Conservation (phyloP, 2,888 invertebrate species). For the Spodoptera littoralis region DNA sequence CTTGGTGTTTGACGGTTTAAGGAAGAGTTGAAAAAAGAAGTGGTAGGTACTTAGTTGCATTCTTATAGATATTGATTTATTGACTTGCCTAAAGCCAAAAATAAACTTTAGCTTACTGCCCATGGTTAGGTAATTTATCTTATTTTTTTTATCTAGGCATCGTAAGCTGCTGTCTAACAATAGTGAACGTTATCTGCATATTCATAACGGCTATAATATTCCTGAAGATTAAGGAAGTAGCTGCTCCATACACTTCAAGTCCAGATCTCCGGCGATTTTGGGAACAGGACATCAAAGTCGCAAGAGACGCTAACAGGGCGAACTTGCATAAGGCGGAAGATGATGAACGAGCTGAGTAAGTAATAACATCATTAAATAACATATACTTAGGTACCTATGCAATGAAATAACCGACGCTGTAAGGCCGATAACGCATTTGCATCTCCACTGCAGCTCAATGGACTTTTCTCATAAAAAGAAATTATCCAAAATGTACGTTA, state of each 20-base stretch:
- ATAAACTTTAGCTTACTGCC: no score
- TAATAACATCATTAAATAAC: background rate
- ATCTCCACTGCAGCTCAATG: no score
- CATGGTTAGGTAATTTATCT: background rate
- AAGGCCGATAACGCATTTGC: no score
- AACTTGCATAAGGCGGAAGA: conserved; percentile 89
- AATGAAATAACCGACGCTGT: no score
- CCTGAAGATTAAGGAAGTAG: conserved; percentile 95
- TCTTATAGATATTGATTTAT: no score
- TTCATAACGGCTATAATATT: conserved; percentile 94
- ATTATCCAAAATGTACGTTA: no score
- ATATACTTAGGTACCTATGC: no score
- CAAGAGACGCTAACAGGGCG: conserved; percentile 91
- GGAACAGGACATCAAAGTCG: conserved; percentile 94
- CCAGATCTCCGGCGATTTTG: conserved; percentile 93
- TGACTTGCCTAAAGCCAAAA: no score
- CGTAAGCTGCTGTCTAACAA: conserved; percentile 93
- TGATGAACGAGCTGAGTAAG: conserved; percentile 83
- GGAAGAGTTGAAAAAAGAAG: no score
- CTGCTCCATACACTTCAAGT: conserved; percentile 93
- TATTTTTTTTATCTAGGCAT: conserved; percentile 83
- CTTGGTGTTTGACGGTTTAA: no score
- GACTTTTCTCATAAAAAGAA: no score
- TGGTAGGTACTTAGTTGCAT: no score
- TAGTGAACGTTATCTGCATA: conserved; percentile 95